Evolutionary conservation across 2,888 invertebrate species (phyloP), one percentile per base, ranked within the genome.

Genomic region (Antheraea yamamai): DNA sequence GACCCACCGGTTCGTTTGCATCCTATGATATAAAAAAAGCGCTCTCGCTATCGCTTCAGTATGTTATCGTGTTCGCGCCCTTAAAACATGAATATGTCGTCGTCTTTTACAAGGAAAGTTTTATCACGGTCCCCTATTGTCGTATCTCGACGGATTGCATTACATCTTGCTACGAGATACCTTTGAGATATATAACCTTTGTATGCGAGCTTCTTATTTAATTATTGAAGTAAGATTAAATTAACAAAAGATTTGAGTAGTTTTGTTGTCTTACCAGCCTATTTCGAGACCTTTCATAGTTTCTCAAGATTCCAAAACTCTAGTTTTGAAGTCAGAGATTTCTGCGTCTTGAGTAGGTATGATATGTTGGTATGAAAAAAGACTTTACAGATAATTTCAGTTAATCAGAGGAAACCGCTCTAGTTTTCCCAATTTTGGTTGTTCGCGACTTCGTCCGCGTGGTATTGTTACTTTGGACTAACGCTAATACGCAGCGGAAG

Each of bases 121-220:
- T 70, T 39, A 70, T 70, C 18, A n/a, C 39, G 18, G 70, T n/a
- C n/a, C 70, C 70, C n/a, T 70, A 39, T 35, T 70, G 39, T 70
- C 18, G 70, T 35, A 39, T 39, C 39, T 70, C 18, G 39, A n/a
- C 70, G 70, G 70, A 70, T 70, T 39, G 70, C 39, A 39, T 20
- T 39, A 8, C 39, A 70, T 70, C 70, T 70, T 70, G 39, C n/a
- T 35, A 39, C 39, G n/a, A 20, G 39, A 70, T 70, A 70, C 70
- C 39, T 70, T 70, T 70, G 39, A 39, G 20, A n/a, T n/a, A 30
- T 70, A 35, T n/a, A 70, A 7, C 20, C 70, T 39, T 70, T 70
- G 70, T 70, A 70, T 70, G 8, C 39, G 70, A 66, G 64, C 16
- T 66, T 66, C 14, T 66, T 26, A 16, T 66, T 66, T 61, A 61